Conservation (phyloP, 2,888 invertebrate genomes). For the Homarus gammarus region DNA sequence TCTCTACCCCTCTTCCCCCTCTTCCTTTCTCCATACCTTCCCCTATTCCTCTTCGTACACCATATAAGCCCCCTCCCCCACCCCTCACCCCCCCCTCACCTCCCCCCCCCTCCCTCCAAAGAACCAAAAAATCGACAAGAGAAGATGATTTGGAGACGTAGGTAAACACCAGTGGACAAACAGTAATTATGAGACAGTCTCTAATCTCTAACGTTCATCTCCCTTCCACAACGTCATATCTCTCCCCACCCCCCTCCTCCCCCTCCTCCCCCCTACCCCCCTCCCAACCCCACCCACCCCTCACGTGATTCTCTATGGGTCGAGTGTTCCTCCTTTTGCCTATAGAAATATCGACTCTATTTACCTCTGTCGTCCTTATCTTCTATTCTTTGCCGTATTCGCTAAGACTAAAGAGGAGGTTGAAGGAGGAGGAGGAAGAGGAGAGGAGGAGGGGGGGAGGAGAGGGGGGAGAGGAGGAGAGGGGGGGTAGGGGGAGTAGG, state of each 20-base stretch:
- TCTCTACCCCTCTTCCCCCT: not conserved
- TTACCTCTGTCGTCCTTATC: too few species aligned
- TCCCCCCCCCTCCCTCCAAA: not conserved
- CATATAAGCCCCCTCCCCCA: not conserved
- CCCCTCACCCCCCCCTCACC: not conserved
- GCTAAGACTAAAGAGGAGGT: not conserved
- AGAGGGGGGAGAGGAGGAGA: not conserved
- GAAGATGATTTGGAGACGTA: conserved; percentile 55
- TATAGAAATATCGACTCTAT: not conserved
- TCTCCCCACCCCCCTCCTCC: too few species aligned
- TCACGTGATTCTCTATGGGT: too few species aligned
- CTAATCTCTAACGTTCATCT: conserved; percentile 21
- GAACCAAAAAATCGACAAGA: not conserved
- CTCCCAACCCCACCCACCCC: too few species aligned
- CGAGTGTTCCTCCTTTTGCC: too few species aligned
- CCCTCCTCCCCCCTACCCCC: too few species aligned
- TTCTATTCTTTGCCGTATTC: not conserved
- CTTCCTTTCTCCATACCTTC: not conserved
- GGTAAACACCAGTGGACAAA: conserved; percentile 42
- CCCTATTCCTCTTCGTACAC: conserved; percentile 7
- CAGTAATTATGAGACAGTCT: conserved; percentile 43
- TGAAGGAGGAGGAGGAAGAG: too few species aligned
- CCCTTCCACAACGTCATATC: not conserved
- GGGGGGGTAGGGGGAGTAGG: not conserved
- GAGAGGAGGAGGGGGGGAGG: not conserved